phyloP scores from a whole-genome alignment of 2,888 invertebrate species.

The Abrostola triplasia region DNA sequence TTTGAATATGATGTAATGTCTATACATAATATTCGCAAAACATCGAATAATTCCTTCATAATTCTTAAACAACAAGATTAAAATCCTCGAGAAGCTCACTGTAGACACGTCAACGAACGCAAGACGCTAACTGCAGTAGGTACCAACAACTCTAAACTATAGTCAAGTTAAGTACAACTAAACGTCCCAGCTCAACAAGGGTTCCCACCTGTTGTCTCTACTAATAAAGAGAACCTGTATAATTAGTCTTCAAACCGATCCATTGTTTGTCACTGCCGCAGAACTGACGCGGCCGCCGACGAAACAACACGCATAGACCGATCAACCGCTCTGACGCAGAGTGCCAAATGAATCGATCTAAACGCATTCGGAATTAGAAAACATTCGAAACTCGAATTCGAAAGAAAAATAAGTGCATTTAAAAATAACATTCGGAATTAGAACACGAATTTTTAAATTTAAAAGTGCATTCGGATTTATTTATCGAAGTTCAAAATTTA shows the following conservation, averaged over 20 bases:
- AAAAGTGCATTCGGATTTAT: constrained; percentile 7
- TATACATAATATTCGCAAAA: no score
- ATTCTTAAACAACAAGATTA: no score
- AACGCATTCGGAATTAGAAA: constrained; percentile 43
- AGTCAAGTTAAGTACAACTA: constrained; percentile 26
- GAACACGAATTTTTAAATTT: constrained; percentile 15
- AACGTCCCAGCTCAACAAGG: constrained; percentile 56
- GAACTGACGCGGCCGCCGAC: constrained; percentile 76
- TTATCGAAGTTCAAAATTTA: constrained; percentile 5
- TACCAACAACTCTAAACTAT: not conserved
- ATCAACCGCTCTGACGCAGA: constrained; percentile 65
- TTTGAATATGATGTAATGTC: no score
- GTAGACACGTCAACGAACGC: no score
- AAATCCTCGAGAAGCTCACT: no score
- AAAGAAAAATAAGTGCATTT: not conserved
- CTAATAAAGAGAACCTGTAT: constrained; percentile 74
- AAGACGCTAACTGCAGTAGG: no score
- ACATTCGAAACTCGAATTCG: constrained; percentile 8
- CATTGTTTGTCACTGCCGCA: constrained; percentile 83
- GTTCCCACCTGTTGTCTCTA: constrained; percentile 78
- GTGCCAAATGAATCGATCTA: constrained; percentile 59
- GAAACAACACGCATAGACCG: constrained; percentile 73
- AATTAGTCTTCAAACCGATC: constrained; percentile 75
- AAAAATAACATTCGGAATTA: not conserved
- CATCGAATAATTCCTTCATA: no score